These are phyloP conservation scores for Gastrophysa polygoni DNA, from an alignment of 2,888 invertebrate genomes.

Conservation along the genomic window DNA sequence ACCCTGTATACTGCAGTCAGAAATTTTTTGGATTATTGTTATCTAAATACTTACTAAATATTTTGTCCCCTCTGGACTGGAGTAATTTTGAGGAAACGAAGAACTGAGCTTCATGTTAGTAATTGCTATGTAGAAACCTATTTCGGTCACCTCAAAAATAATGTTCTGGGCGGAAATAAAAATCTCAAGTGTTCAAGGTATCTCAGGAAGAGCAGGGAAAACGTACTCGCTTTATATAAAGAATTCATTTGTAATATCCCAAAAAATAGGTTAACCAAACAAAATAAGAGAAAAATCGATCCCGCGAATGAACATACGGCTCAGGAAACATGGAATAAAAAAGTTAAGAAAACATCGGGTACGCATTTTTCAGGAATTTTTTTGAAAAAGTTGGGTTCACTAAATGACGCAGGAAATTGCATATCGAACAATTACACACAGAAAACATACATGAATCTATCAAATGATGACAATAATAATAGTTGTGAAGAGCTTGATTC, in stretches of 20 bases:
- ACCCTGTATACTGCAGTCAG: too few relatives aligned
- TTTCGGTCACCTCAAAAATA: neutral
- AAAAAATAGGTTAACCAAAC: neutral
- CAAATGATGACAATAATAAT: too few relatives aligned
- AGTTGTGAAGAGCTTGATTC: too few relatives aligned
- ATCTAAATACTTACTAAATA: neutral
- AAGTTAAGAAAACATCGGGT: too few relatives aligned
- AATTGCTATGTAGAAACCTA: neutral
- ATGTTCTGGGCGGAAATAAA: neutral
- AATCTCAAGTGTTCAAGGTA: neutral
- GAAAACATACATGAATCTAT: too few relatives aligned
- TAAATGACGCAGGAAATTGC: too few relatives aligned
- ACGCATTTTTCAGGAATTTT: too few relatives aligned
- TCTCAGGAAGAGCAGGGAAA: neutral
- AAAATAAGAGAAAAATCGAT: neutral
- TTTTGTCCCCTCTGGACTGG: neutral
- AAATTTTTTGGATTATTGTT: neutral
- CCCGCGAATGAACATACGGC: neutral
- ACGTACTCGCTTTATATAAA: neutral
- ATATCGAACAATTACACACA: too few relatives aligned
- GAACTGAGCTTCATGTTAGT: neutral
- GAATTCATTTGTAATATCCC: constrained; percentile 1
- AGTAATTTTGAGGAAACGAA: neutral
- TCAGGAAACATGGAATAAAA: too few relatives aligned
- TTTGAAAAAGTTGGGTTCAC: too few relatives aligned